Base-by-base conservation (phyloP, 2,113 vertebrate genomes). In the Semicossyphus pulcher region DNA sequence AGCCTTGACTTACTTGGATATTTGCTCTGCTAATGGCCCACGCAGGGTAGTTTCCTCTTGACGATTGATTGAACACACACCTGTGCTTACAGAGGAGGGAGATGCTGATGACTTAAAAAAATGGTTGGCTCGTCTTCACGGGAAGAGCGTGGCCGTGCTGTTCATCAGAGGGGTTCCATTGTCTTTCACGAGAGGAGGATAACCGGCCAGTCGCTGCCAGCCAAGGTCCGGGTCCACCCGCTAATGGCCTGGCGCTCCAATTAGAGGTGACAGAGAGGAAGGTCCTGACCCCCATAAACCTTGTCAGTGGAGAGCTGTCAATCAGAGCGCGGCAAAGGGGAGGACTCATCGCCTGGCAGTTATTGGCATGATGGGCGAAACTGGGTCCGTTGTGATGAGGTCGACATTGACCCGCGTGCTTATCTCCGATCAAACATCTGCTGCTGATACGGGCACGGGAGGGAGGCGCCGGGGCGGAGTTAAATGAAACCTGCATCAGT, bases 341-440 rank as follows among this genome's bases (percentile, higher is more conserved):
- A 85, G 72, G 78, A 69, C 70, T 81, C 80, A 3, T 72, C 39
- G 72, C 63, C 81, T 75, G 88, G 89, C 71, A 73, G 80, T 87
- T 87, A 90, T 80, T 83, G 82, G 85, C 81, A 54, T 58, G 71
- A 81, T 74, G 59, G 81, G 85, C 53, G 45, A 87, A 85, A 81
- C 57, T 32, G 3, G 72, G 80, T 54, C 39, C 4, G 56, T 45
- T 14, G 80, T 83, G 81, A 89, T 63, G 86, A 86, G 78, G 71
- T 80, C 60, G 79, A 88, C 88, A 91, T 87, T 89, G 88, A 90
- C 90, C 90, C 29, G 45, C 18, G 16, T 28, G 69, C 85, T 91
- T 92, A 88, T 91, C 90, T 84, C 72, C 63, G 59, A 91, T 89
- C 86, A 88, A 90, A 90, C 88, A 93, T 91, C 90, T 89, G 91